These are phyloP conservation scores for Saccostrea echinata DNA, from an alignment of 1,140 invertebrate genomes.

Conservation along the genomic window DNA sequence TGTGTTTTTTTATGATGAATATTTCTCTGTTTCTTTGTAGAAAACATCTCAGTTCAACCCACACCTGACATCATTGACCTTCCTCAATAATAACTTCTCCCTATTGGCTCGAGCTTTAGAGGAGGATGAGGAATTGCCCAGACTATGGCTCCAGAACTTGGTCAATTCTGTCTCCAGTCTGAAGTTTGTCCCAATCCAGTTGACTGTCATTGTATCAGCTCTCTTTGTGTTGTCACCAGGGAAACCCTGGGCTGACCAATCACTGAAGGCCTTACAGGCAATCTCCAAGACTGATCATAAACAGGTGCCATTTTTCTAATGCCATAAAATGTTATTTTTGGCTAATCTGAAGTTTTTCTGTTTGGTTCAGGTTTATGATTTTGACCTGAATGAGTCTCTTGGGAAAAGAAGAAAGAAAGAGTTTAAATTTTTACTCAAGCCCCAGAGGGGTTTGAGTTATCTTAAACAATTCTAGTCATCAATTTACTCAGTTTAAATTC, in stretches of 20 bases:
- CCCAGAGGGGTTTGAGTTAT: no score
- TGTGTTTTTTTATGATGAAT: no score
- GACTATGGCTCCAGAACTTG: constrained; percentile 54
- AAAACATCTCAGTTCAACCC: background rate
- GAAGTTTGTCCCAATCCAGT: constrained; percentile 45
- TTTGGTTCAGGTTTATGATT: no score
- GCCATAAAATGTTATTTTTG: background rate
- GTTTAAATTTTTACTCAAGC: no score
- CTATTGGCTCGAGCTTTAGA: constrained; percentile 28
- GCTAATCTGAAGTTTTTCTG: no score
- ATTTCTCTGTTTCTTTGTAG: background rate
- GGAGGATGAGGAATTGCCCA: background rate
- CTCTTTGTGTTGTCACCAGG: constrained; percentile 52
- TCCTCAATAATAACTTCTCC: constrained; percentile 35
- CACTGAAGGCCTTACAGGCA: constrained; percentile 42
- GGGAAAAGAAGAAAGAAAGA: no score
- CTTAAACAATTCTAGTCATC: no score
- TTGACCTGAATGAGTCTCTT: no score
- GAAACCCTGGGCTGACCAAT: constrained; percentile 16
- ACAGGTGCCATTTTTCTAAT: constrained; percentile 53
- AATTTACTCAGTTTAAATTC: no score
- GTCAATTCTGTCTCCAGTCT: constrained; percentile 40
- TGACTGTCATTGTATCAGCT: constrained; percentile 57
- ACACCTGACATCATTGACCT: background rate
- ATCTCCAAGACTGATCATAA: constrained; percentile 57